A percentile compares a stretch with the other conserved stretches of the same genome.
These are phyloP conservation scores for Amiota minor DNA, from an alignment of 2,888 invertebrate genomes.

Conservation along the genomic window DNA sequence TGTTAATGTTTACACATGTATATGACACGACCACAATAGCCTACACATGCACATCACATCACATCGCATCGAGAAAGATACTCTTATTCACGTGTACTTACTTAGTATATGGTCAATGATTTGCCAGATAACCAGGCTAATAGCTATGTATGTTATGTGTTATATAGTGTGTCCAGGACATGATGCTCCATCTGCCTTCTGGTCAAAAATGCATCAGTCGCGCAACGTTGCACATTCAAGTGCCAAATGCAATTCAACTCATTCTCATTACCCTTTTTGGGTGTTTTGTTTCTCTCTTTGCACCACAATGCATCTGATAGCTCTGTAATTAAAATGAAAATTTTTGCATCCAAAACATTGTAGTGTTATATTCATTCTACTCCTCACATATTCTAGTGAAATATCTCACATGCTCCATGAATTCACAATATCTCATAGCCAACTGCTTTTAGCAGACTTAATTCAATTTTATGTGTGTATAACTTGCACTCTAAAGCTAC, in stretches of 20 bases:
- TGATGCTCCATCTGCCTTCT: conserved; percentile 22
- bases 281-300: not conserved
- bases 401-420: conserved; percentile 3
- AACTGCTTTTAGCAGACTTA: conserved; percentile 64
- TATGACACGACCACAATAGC: conserved; percentile 51
- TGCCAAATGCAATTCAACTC: conserved; percentile 48
- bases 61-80: not conserved
- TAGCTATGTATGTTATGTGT: conserved; percentile 5
- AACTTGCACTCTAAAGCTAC: not conserved
- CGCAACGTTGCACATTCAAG: conserved; percentile 65
- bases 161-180: not conserved
- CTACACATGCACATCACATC: conserved; percentile 32
- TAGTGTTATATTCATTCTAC: conserved; percentile 33
- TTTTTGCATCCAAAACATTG: conserved; percentile 58
- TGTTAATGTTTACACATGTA: conserved; percentile 63
- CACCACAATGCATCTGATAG: conserved; percentile 52
- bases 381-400: conserved; percentile 17
- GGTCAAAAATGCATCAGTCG: conserved; percentile 64
- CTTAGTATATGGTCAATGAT: not conserved
- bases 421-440: conserved; percentile 40
- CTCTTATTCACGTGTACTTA: too few relatives aligned
- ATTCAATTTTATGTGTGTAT: conserved; percentile 55
- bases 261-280: not conserved
- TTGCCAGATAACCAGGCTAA: conserved; percentile 10
- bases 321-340: conserved; percentile 66